Base-by-base conservation (phyloP, 2,113 vertebrate species). In the Burhinus bistriatus region DNA sequence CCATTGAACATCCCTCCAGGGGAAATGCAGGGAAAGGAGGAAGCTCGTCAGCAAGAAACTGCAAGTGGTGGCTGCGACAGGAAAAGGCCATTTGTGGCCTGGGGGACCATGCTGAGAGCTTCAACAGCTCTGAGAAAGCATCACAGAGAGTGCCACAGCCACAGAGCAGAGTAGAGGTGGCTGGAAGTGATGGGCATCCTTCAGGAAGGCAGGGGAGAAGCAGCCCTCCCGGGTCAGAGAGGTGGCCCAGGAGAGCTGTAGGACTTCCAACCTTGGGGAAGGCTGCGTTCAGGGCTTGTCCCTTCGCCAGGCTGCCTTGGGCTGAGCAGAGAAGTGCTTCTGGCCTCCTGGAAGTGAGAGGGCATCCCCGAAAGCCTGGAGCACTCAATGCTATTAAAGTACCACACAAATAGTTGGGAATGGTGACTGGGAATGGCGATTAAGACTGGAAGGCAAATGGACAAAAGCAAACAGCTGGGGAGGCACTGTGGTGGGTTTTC, bases 51-150 rank as follows among this genome's bases (percentile, higher is more conserved):
- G 45, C 27, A 78, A 90, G n/a, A 65, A 83, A 32, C 47, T 65
- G 49, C 64, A 77, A 55, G 54, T 6, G 54, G 27, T 4, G 3
- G 32, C 44, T 75, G 8, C 0, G 1, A 59, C 2, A 2, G 26
- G n/a, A 12, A 65, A 85, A 69, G 59, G 47, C 44, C 20, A 7
- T 72, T 40, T 55, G 23, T 64, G 68, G 54, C 9, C 47, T 40
- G n/a, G 27, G 26, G 23, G 30, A 76, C 13, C 18, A 5, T 3
- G 9, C 16, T 6, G 26, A 83, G 57, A n/a, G 30, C 66, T 83
- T 44, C 59, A 30, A 9, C 40, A 57, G 54, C 59, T 52, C 61
- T 38, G 47, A 38, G 16, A 62, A 52, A 44, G 16, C 42, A n/a
- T 8, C 29, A 49, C 6, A 49, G 49, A 49, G 49, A 11, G 6